phyloP scores from a whole-genome alignment of 2,113 vertebrate species.

The Muscicapa adusta region DNA sequence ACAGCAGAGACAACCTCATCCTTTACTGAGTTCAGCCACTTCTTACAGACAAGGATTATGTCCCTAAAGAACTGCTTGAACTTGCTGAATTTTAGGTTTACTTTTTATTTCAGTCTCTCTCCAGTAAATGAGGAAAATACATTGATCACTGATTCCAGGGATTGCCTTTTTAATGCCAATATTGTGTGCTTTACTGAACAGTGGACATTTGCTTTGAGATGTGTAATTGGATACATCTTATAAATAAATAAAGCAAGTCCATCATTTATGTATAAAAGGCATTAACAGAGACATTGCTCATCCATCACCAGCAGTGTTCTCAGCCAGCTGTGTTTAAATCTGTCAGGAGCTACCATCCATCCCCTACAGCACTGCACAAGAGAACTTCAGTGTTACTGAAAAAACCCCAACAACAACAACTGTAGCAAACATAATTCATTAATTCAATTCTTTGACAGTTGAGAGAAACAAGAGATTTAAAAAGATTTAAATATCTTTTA shows the following conservation, averaged over 20 bases:
- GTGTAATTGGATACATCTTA: constrained; percentile 44
- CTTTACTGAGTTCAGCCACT: background rate
- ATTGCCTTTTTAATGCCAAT: constrained; percentile 7
- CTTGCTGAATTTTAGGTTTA: background rate
- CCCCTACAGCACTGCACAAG: constrained; percentile 18
- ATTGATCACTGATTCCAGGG: background rate
- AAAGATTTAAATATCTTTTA: constrained; percentile 12
- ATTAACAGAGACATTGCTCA: constrained; percentile 51
- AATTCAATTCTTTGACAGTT: constrained; percentile 14
- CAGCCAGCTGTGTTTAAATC: constrained; percentile 38
- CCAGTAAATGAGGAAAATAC: background rate
- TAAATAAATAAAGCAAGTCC: constrained; percentile 53
- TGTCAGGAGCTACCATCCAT: constrained; percentile 24
- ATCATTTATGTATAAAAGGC: constrained; percentile 55
- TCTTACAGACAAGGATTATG: background rate
- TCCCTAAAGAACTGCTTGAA: background rate
- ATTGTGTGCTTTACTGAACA: background rate
- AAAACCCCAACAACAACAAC: background rate
- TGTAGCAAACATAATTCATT: constrained; percentile 15
- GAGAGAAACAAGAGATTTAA: background rate
- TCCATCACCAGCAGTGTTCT: constrained; percentile 35
- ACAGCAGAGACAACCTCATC: background rate
- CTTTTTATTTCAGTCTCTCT: background rate
- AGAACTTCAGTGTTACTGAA: background rate
- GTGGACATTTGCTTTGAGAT: constrained; percentile 16